Conservation (phyloP, 2,888 invertebrate species). For the Hydropsyche betteni region DNA sequence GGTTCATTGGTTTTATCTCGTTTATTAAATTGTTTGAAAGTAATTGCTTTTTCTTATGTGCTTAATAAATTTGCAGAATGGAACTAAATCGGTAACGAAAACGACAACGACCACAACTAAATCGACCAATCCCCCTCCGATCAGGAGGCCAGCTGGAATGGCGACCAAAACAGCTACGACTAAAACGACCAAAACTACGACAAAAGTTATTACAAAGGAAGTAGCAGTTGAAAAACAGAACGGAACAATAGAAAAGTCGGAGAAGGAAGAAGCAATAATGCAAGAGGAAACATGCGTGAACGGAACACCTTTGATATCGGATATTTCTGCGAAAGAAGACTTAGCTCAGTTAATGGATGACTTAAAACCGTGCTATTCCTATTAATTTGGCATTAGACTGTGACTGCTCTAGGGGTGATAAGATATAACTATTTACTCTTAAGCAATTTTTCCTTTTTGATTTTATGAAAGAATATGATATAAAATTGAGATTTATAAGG, state of each 20-base stretch:
- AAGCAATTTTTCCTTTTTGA: constrained; percentile 31
- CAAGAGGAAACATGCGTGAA: constrained; percentile 41
- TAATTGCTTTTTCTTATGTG: background rate
- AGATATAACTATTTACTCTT: constrained; percentile 34
- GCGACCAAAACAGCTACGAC: constrained; percentile 43
- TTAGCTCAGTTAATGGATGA: constrained; percentile 49
- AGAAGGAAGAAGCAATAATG: constrained; percentile 42
- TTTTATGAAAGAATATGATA: constrained; percentile 19
- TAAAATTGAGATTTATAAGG: constrained; percentile 44
- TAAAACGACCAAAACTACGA: constrained; percentile 45
- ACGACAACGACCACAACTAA: constrained; percentile 53
- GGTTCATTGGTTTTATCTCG: constrained; percentile 54
- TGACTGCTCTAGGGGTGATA: constrained; percentile 40
- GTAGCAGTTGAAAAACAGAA: constrained; percentile 52
- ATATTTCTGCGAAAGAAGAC: constrained; percentile 50
- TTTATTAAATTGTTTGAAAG: background rate
- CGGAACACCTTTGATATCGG: constrained; percentile 42
- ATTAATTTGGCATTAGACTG: constrained; percentile 63
- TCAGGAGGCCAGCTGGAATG: constrained; percentile 50
- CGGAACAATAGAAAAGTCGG: constrained; percentile 44
- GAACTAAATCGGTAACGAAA: constrained; percentile 55
- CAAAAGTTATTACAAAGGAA: constrained; percentile 53
- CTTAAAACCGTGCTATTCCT: constrained; percentile 58
- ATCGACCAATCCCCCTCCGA: constrained; percentile 51
- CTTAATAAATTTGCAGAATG: constrained; percentile 45